Conservation (phyloP, 2,113 vertebrate genomes). For the Reinhardtius hippoglossoides region DNA sequence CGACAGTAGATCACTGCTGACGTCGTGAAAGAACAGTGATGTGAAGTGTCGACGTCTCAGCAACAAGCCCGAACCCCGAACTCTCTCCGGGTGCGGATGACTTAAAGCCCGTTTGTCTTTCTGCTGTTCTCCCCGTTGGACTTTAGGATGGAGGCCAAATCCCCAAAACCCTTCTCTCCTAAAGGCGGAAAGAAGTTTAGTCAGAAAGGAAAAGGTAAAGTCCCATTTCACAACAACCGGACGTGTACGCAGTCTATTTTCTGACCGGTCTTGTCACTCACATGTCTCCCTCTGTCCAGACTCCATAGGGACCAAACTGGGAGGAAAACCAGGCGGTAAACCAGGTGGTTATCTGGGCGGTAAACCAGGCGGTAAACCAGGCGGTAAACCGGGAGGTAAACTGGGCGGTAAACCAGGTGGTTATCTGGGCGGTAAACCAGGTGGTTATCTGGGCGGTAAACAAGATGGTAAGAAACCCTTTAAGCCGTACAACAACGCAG, state of each 20-base stretch:
- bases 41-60: too few relatives aligned
- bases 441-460: slow-evolving; percentile 57
- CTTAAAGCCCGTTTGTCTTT: neutral
- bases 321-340: slow-evolving; percentile 59
- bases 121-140: neutral
- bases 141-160: slow-evolving; percentile 75
- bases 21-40: too few relatives aligned
- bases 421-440: slow-evolving; percentile 61
- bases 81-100: neutral
- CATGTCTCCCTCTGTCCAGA: slow-evolving; percentile 44
- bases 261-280: neutral
- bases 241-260: rapidly evolving
- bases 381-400: slow-evolving; percentile 57
- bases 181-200: slow-evolving; percentile 72
- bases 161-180: slow-evolving; percentile 66
- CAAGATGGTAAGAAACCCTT: slow-evolving; percentile 70
- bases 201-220: slow-evolving; percentile 80
- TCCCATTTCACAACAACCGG: neutral
- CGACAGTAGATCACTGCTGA: too few relatives aligned
- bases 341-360: neutral
- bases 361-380: slow-evolving; percentile 34
- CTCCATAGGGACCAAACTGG: slow-evolving; percentile 62
- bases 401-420: neutral
- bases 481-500: slow-evolving; percentile 66
- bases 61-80: too few relatives aligned